Base-by-base conservation (phyloP, 1,140 invertebrate species). In the Probaryconus sp. region DNA sequence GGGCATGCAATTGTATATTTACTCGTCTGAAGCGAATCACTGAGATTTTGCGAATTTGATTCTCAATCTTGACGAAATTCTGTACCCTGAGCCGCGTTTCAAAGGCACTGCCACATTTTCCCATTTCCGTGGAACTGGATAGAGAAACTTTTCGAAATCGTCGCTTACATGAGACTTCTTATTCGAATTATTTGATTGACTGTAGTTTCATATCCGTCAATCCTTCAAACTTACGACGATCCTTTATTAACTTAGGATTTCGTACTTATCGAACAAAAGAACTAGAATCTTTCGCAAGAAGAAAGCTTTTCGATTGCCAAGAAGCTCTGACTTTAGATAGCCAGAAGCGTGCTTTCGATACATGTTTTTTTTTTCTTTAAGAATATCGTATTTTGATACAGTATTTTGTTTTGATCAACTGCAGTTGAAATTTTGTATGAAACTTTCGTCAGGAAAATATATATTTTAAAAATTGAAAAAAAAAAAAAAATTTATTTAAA, bases 201-300 rank as follows among this genome's bases (percentile, higher is more conserved):
- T 33, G 48, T 38, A 47, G 48, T 55, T 70, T 70, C 55, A 48
- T 70, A 61, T 70, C 55, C 67, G 40, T 14, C 30, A 26, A 55
- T 61, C 48, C 31, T 61, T 55, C 40, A 40, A 55, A 61, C 20
- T 70, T 48, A 35, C 56, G 31, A 47, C 50, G 55, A 69, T 53
- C 14, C 53, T 68, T 24, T 51, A 51, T 58, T 60, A 58, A 68
- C 26, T 69, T 37, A 53, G 14, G 21, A 43, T 60, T 69, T 43
- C 35, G 40, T 20, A 45, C 45, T 42, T 30, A 26, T 53, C 7
- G 10, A 48, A 40, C 21, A 48, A 38, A 55, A 18, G 9, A 24
- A 24, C 3, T 3, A 4, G 21, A 24, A 24, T 3, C 7, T 7
- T 24, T 24, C 21, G 21, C 3, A 24, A 24, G 21, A 7, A 24